Base-by-base conservation (phyloP, 2,888 invertebrate species). In the Rhaphigaster nebulosa region DNA sequence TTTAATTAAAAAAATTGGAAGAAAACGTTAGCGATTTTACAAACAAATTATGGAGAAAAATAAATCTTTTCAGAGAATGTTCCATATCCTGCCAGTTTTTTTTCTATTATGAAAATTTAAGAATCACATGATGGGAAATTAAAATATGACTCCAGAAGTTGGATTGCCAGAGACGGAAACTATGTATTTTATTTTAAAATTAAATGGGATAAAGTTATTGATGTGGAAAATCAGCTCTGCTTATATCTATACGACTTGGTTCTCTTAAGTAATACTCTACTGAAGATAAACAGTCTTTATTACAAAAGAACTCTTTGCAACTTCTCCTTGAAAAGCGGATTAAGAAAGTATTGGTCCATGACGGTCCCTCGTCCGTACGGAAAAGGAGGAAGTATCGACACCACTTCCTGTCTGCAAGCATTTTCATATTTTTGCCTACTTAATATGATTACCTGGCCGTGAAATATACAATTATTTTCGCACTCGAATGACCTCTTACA, bases 361-460 rank as follows among this genome's bases (percentile, higher is more conserved):
- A 38, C 0, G 70, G 18, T 38, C 70, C 23, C 20, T 15, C 34
- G 20, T 45, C 84, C 84, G 84, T 84, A 50, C 45, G 26, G 84
- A 50, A 84, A 84, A 84, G 84, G 84, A 15, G 84, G 45, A 84
- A 84, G 84, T 50, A 50, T 50, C n/a, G 84, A 50, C 45, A 41
- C 26, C 26, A 18, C 84, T 84, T 84, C 84, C 84, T 12, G n/a
- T 84, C 26, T 76, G 13, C 15, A 41, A 26, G 60, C 41, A 45
- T 84, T 45, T 84, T 45, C 84, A 84, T 23, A 45, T 84, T 50
- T 50, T 50, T n/a, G 45, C n/a, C 45, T 84, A 50, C 45, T 50
- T 50, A 50, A n/a, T n/a, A 84, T 84, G 45, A 15, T 50, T 84
- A 18, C 45, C 45, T 45, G 70, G 20, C 70, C 70, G 34, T 76